phyloP scores from a whole-genome alignment of 2,113 vertebrate genomes.

The Melanocharis versteri region DNA sequence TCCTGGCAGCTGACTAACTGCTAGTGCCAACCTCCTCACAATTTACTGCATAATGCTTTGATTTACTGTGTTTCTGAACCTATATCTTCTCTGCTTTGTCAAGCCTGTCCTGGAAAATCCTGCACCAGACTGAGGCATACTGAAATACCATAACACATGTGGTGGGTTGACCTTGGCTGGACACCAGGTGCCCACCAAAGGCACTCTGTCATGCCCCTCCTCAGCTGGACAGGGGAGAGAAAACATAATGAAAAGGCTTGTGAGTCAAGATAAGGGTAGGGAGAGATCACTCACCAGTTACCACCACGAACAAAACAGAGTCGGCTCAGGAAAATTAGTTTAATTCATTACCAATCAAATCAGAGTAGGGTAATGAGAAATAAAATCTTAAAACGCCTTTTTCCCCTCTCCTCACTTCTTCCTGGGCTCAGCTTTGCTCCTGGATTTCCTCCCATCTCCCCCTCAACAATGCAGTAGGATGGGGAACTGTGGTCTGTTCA shows the following conservation, averaged over 20 bases:
- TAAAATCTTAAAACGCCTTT: background rate
- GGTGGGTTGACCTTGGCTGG: background rate
- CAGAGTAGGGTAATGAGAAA: background rate
- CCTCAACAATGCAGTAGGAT: background rate
- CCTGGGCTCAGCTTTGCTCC: background rate
- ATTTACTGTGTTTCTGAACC: background rate
- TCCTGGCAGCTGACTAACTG: background rate
- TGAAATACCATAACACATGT: background rate
- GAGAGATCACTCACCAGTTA: background rate
- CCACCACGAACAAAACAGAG: rapidly evolving
- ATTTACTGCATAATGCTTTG: background rate
- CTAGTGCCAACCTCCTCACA: background rate
- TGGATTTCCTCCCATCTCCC: background rate
- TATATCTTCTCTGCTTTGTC: background rate
- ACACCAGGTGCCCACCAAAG: background rate
- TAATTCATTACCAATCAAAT: background rate
- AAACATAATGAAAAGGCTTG: background rate
- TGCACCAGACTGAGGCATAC: rapidly evolving
- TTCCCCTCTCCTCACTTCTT: too few relatives aligned
- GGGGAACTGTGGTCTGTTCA: background rate
- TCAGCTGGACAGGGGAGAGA: background rate
- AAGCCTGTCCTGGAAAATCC: background rate
- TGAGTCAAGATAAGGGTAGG: background rate
- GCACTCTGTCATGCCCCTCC: background rate
- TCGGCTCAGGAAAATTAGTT: background rate